Evolutionary conservation across 2,888 invertebrate genomes (phyloP), one percentile per base, ranked within the genome.

Genomic region (Coelopa pilipes): DNA sequence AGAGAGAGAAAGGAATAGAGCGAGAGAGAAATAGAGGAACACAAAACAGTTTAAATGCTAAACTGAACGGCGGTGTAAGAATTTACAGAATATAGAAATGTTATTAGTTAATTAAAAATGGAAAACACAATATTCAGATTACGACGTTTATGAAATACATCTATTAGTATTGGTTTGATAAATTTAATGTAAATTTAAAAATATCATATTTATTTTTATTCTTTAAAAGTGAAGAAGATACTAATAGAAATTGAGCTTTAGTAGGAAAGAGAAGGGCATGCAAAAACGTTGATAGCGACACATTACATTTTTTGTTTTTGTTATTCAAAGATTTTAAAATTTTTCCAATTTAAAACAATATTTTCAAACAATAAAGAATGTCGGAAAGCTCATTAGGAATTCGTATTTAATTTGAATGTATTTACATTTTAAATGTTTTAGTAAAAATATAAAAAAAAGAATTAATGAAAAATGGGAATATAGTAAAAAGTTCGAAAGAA

Each of bases 401-500:
- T 53, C 7, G 4, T 53, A 3, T 57, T n/a, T 57, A 19, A 24
- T 24, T 68, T 74, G 62, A 63, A 72, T 71, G 68, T 57, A 72
- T 74, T 45, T 50, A 72, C 76, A 74, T 79, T 81, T 78, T 80
- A 79, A 76, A 75, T 72, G 78, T 79, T 74, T 74, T 76, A 73
- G 74, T 76, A 77, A 75, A 74, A 76, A 67, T 75, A 34, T 62
- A 75, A 74, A 73, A 34, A 24, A 47, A 74, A 3, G 50, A 66
- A 66, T 15, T 5, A 12, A 21, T 45, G 21, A 66, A n/a, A 47
- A n/a, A 65, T 47, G 13, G 70, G 76, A 63, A 17, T 24, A 71
- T 68, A 9, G 13, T 59, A 46, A 63, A 76, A 77, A 76, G 55
- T 17, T 57, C 65, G 69, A 73, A 60, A 70, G 57, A 69, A 72